These are phyloP conservation scores for Dicentrarchus labrax DNA, from an alignment of 2,113 vertebrate species.

Conservation along the genomic window DNA sequence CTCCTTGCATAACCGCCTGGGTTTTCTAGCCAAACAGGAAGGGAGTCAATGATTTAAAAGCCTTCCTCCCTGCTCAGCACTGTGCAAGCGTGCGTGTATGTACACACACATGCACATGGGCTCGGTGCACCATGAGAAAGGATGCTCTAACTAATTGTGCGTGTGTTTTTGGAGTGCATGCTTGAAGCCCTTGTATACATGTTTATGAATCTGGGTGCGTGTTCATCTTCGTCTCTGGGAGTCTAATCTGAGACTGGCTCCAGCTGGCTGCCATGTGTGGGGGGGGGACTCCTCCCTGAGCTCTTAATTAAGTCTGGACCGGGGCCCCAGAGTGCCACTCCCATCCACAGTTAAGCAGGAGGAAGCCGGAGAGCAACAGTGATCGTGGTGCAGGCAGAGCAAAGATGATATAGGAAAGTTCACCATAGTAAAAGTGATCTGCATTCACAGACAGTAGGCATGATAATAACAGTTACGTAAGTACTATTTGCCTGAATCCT, in stretches of 20 bases:
- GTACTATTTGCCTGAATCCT: slow-evolving; percentile 42
- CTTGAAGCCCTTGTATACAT: slow-evolving; percentile 48
- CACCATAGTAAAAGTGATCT: slow-evolving; percentile 8
- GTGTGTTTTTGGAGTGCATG: slow-evolving; percentile 50
- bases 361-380: slow-evolving; percentile 49
- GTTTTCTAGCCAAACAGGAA: slow-evolving; percentile 66
- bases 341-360: slow-evolving; percentile 60
- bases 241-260: slow-evolving; percentile 82
- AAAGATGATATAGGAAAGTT: slow-evolving; percentile 29
- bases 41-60: slow-evolving; percentile 60
- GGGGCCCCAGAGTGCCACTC: slow-evolving; percentile 62
- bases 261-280: slow-evolving; percentile 69
- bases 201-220: slow-evolving; percentile 67
- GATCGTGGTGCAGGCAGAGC: slow-evolving; percentile 22
- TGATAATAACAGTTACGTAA: slow-evolving; percentile 19
- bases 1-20: slow-evolving; percentile 52
- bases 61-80: slow-evolving; percentile 30
- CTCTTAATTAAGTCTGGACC: slow-evolving; percentile 84
- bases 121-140: slow-evolving; percentile 20
- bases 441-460: slow-evolving; percentile 22
- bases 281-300: slow-evolving; percentile 71
- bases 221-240: slow-evolving; percentile 69
- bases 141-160: slow-evolving; percentile 53
- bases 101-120: neutral
- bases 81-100: slow-evolving; percentile 17